Conservation (phyloP, 2,888 invertebrate genomes). For the Tenthredo amoena region DNA sequence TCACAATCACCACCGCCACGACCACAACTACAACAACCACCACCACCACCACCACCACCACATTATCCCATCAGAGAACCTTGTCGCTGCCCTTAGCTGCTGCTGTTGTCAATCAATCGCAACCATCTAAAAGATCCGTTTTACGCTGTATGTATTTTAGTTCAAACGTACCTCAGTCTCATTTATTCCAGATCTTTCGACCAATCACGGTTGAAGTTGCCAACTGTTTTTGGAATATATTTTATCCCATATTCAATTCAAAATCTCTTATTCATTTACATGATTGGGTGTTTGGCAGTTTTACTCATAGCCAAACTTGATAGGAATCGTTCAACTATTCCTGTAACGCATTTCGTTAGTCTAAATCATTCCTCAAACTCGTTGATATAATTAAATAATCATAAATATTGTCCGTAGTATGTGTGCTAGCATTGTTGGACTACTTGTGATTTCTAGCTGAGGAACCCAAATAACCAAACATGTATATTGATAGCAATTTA, state of each 20-base stretch:
- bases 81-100: conserved; percentile 85
- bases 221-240: conserved; percentile 23
- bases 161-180: conserved; percentile 56
- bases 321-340: not conserved
- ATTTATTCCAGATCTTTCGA: conserved; percentile 20
- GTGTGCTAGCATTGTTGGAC: conserved; percentile 17
- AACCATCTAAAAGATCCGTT: conserved; percentile 77
- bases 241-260: conserved; percentile 9
- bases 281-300: conserved; percentile 47
- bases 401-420: not conserved
- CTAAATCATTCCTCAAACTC: conserved; percentile 3
- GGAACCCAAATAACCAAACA: conserved; percentile 45
- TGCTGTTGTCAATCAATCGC: conserved; percentile 78
- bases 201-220: conserved; percentile 40
- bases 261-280: conserved; percentile 28
- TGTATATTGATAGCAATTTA: conserved; percentile 35
- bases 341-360: not conserved
- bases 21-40: conserved; percentile 65
- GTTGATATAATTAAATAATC: not conserved
- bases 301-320: not conserved
- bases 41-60: conserved; percentile 71
- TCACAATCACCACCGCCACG: conserved; percentile 69
- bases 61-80: conserved; percentile 83
- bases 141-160: conserved; percentile 78
- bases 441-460: conserved; percentile 10